Evolutionary conservation across 1,140 invertebrate species (phyloP).

Genomic region (Bombus sibiricus): DNA sequence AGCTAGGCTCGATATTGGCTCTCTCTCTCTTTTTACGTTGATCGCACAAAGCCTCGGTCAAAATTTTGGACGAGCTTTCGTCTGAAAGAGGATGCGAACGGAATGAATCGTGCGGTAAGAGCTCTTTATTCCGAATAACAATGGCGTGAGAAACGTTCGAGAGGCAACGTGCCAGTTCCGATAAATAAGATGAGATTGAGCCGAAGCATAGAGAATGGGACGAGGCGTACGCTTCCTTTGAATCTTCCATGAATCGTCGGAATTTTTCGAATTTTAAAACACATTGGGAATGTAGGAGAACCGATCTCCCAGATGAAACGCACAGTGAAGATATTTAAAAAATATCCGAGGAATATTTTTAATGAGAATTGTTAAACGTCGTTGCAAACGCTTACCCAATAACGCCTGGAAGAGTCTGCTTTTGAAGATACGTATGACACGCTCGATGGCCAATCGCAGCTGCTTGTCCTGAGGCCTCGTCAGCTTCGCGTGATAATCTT

Average conservation of each 20-base stretch:
- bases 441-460: slow-evolving; percentile 96
- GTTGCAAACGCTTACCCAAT: slow-evolving; percentile 90
- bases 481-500: slow-evolving; percentile 97
- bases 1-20: neutral
- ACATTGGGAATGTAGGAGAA: neutral
- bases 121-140: slow-evolving; percentile 62
- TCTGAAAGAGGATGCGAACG: slow-evolving; percentile 37
- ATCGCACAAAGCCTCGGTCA: slow-evolving; percentile 1
- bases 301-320: neutral
- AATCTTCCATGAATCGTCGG: neutral
- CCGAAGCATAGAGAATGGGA: slow-evolving; percentile 24
- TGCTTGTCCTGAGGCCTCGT: slow-evolving; percentile 96
- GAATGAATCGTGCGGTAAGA: slow-evolving; percentile 52
- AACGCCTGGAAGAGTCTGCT: slow-evolving; percentile 98
- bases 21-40: neutral
- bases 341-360: neutral
- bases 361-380: neutral
- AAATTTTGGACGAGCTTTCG: slow-evolving; percentile 33
- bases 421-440: slow-evolving; percentile 99
- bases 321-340: neutral
- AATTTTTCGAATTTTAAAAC: slow-evolving; percentile 36
- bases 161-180: slow-evolving; percentile 48
- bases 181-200: slow-evolving; percentile 63
- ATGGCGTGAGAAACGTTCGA: slow-evolving; percentile 48
- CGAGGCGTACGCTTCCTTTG: neutral